Evolutionary conservation across 2,888 invertebrate genomes (phyloP).

Genomic region (Desoria tigrina): DNA sequence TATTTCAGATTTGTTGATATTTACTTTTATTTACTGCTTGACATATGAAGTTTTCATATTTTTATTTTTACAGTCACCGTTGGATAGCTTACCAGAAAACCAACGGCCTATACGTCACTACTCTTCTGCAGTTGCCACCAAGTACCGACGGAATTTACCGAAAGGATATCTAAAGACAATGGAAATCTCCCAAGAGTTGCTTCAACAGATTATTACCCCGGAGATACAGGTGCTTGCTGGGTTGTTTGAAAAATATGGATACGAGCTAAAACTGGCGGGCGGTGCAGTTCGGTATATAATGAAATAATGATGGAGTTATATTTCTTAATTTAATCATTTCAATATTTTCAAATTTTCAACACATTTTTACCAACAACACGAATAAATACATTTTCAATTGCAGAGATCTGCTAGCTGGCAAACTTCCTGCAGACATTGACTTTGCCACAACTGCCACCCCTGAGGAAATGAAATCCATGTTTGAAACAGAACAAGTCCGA

Average conservation of each 20-base stretch:
- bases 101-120: too few relatives aligned
- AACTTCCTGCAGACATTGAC: constrained; percentile 86
- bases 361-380: not conserved
- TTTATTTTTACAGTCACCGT: too few relatives aligned
- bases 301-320: not conserved
- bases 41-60: too few relatives aligned
- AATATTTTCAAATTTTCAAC: not conserved
- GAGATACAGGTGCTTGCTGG: constrained; percentile 71
- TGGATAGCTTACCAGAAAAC: too few relatives aligned
- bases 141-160: constrained; percentile 20
- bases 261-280: constrained; percentile 91
- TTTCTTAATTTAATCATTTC: not conserved
- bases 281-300: constrained; percentile 80
- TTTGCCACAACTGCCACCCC: constrained; percentile 98
- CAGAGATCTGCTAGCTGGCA: constrained; percentile 77
- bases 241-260: constrained; percentile 76
- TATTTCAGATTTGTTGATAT: too few relatives aligned
- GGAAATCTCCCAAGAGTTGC: constrained; percentile 72
- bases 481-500: constrained; percentile 76
- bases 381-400: not conserved
- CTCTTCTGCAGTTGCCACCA: too few relatives aligned
- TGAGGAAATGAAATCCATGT: constrained; percentile 91
- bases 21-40: too few relatives aligned
- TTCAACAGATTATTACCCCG: constrained; percentile 76
- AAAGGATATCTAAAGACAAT: constrained; percentile 67